A percentile compares a stretch with the other conserved stretches of the same genome.
Conservation (phyloP, 2,888 invertebrate genomes). For the Parnassius glacialis region DNA sequence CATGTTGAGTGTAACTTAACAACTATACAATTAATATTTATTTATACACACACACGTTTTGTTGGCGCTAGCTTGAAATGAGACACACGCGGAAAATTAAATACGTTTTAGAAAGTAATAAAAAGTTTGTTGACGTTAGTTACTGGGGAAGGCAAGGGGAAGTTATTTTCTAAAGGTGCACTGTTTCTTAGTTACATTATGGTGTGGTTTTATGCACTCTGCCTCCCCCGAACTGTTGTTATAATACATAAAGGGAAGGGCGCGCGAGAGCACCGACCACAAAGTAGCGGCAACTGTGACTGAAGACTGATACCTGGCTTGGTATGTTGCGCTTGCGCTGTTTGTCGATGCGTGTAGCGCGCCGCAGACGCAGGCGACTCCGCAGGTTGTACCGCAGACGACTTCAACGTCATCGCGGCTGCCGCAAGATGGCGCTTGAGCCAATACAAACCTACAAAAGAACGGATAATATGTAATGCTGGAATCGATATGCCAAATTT, state of each 20-base stretch:
- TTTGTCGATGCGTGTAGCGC: conserved; percentile 50
- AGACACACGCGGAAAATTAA: conserved; percentile 76
- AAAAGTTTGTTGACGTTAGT: conserved; percentile 63
- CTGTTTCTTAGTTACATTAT: conserved; percentile 73
- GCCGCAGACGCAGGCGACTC: conserved; percentile 35
- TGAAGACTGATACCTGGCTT: conserved; percentile 46
- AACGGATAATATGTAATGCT: too few relatives aligned
- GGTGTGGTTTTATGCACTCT: conserved; percentile 62
- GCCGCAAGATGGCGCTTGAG: conserved; percentile 43
- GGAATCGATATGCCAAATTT: too few relatives aligned
- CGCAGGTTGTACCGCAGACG: conserved; percentile 32
- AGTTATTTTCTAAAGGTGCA: conserved; percentile 57
- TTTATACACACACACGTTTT: conserved; percentile 74
- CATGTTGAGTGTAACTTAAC: conserved; percentile 80
- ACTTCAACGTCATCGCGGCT: conserved; percentile 24
- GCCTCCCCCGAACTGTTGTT: conserved; percentile 54
- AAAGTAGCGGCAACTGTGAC: conserved; percentile 57
- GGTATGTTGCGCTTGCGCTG: conserved; percentile 52
- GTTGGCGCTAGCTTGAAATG: conserved; percentile 66
- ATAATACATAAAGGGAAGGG: conserved; percentile 48
- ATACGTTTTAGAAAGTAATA: conserved; percentile 77
- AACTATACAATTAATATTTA: conserved; percentile 70
- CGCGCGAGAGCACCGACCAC: conserved; percentile 59
- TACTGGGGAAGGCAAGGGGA: conserved; percentile 63
- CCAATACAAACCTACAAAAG: conserved; percentile 11